A percentile compares a stretch with the other conserved stretches of the same genome.
phyloP scores from a whole-genome alignment of 1,140 invertebrate genomes.

The Reticulitermes speratus region DNA sequence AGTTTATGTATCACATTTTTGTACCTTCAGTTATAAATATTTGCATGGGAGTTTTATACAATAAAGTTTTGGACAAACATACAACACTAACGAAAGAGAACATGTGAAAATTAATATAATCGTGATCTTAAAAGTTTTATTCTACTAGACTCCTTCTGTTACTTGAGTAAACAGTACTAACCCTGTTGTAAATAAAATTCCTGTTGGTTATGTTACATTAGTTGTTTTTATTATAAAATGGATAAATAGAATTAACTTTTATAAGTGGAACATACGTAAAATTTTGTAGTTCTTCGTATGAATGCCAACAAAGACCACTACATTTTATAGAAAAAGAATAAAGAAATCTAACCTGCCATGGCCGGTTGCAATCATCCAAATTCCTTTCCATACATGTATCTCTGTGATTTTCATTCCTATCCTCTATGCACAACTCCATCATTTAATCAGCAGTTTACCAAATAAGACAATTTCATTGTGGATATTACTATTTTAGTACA shows the following conservation, averaged over 20 bases:
- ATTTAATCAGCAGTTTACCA: background rate
- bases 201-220: background rate
- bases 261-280: background rate
- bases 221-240: background rate
- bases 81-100: background rate
- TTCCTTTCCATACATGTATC: slow-evolving; percentile 18
- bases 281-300: background rate
- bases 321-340: background rate
- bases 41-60: slow-evolving; percentile 8
- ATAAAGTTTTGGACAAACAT: slow-evolving; percentile 1
- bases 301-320: background rate
- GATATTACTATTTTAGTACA: too few relatives aligned
- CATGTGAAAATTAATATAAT: background rate
- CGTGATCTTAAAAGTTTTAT: background rate
- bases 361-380: slow-evolving; percentile 27
- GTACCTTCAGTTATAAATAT: slow-evolving; percentile 4
- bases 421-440: background rate
- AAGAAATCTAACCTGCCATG: slow-evolving; percentile 18
- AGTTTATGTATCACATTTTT: slow-evolving; percentile 19
- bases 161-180: background rate
- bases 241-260: background rate
- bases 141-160: slow-evolving; percentile 2
- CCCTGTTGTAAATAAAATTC: background rate
- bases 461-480: background rate
- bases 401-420: background rate